Evolutionary conservation across 1,140 invertebrate genomes (phyloP), one percentile per base, ranked within the genome.

Genomic region (Drosophila chauvacae): DNA sequence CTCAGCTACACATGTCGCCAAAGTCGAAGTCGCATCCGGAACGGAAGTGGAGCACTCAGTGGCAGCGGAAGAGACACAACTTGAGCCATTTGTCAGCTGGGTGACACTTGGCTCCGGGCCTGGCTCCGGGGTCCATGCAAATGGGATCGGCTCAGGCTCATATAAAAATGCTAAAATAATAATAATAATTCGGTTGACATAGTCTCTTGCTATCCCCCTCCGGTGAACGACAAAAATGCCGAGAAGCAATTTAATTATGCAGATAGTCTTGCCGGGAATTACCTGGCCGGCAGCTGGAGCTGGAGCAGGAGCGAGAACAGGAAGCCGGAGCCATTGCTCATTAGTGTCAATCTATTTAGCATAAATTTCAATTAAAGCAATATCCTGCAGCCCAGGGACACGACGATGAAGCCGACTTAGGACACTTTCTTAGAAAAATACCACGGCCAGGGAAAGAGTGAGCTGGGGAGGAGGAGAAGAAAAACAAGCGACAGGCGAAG

Each of bases 351-450:
- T 88, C 84, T 88, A 88, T 90, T 88, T 88, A 90, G 84, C 84
- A 88, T 88, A 88, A 88, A 90, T 88, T 88, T 88, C 84, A 88
- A 88, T 88, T 88, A 90, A 88, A 88, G 85, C 85, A 79, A 88
- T 88, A 88, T 90, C 81, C 85, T 81, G 81, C 74, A 88, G 84
- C 81, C 60, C 50, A 51, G 60, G 58, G 61, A 71, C 41, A 65
- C 60, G 66, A 48, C 63, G 50, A 73, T 62, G 60, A 55, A 75
- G 75, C 60, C 78, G 75, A 68, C 84, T 77, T 77, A 58, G 80
- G 71, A 62, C 75, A 87, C 76, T 77, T 80, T 72, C 80, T 71
- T 30, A 48, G 56, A 56, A 68, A 76, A 77, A 79, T 45, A 42
- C 30, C 58, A 30, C 45, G 35, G 28, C 61, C 28, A 28, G 13